phyloP scores from a whole-genome alignment of 2,888 invertebrate species.

The Aporophyla lueneburgensis region DNA sequence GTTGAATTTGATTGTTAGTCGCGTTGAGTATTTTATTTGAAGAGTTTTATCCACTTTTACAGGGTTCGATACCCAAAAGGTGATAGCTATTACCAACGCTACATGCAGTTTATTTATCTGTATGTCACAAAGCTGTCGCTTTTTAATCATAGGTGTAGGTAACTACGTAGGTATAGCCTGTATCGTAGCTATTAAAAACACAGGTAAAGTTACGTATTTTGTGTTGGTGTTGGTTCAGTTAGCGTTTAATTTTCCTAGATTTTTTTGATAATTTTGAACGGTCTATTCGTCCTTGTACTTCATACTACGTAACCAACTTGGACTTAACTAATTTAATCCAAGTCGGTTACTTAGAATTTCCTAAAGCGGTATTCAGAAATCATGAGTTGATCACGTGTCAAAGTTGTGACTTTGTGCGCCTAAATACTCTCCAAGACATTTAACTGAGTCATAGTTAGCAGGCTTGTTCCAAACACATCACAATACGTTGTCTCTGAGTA shows the following conservation, averaged over 20 bases:
- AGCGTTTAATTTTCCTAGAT: too few species aligned
- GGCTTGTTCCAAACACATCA: slow-evolving; percentile 41
- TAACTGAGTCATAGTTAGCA: slow-evolving; percentile 36
- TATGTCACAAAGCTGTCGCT: background rate
- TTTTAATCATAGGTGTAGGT: background rate
- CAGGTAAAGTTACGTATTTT: background rate
- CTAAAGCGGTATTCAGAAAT: background rate
- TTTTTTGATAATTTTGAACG: too few species aligned
- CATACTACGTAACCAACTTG: background rate
- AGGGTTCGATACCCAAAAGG: background rate
- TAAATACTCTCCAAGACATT: slow-evolving; percentile 28
- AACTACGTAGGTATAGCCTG: background rate
- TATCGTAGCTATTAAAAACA: background rate
- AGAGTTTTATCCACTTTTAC: slow-evolving; percentile 3
- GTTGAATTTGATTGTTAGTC: slow-evolving; percentile 14
- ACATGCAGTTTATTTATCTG: background rate
- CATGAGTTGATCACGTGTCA: background rate
- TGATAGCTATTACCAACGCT: background rate
- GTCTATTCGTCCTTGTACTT: too few species aligned
- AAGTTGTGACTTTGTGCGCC: slow-evolving; percentile 8
- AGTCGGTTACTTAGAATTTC: background rate
- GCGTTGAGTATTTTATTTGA: background rate
- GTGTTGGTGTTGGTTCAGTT: too few species aligned
- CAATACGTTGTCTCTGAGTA: slow-evolving; percentile 51
- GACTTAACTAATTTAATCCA: background rate